These are phyloP conservation scores for Hippocampus mohnikei DNA, from an alignment of 2,113 vertebrate genomes.

Conservation along the genomic window DNA sequence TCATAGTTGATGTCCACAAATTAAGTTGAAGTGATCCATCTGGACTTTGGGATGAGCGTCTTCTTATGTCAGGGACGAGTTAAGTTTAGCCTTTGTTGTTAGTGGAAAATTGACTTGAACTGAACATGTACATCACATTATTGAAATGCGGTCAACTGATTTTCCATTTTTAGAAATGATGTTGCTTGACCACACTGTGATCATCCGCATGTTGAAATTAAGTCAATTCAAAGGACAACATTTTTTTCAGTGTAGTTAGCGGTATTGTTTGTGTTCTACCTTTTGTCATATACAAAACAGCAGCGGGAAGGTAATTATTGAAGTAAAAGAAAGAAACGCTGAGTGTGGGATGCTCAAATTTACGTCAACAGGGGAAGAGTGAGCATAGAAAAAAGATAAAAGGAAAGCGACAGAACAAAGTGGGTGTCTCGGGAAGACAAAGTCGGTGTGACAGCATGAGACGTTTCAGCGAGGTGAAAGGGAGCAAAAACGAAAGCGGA, in stretches of 20 bases:
- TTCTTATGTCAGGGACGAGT: too few species aligned
- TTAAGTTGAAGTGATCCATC: too few species aligned
- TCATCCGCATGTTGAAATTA: too few species aligned
- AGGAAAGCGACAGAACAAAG: slow-evolving; percentile 24
- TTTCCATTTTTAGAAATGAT: too few species aligned
- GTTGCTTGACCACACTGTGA: too few species aligned
- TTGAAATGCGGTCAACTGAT: too few species aligned
- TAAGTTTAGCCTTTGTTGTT: too few species aligned
- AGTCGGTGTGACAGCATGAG: slow-evolving; percentile 19
- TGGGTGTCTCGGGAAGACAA: slow-evolving; percentile 33
- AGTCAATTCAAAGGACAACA: too few species aligned
- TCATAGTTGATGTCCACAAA: too few species aligned
- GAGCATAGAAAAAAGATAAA: slow-evolving; percentile 3
- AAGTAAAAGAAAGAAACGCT: not conserved
- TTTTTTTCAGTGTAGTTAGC: not conserved
- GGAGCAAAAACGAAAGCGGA: not conserved
- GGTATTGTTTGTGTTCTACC: not conserved
- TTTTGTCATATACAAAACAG: not conserved
- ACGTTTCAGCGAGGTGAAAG: slow-evolving; percentile 28
- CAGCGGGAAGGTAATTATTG: not conserved
- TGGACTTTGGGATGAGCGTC: too few species aligned
- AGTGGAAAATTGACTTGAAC: too few species aligned
- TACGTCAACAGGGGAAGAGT: slow-evolving; percentile 3
- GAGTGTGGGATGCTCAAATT: not conserved
- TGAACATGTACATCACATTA: too few species aligned